phyloP scores from a whole-genome alignment of 2,797 vertebrate species.

The Hippopotamyrus pictus region DNA sequence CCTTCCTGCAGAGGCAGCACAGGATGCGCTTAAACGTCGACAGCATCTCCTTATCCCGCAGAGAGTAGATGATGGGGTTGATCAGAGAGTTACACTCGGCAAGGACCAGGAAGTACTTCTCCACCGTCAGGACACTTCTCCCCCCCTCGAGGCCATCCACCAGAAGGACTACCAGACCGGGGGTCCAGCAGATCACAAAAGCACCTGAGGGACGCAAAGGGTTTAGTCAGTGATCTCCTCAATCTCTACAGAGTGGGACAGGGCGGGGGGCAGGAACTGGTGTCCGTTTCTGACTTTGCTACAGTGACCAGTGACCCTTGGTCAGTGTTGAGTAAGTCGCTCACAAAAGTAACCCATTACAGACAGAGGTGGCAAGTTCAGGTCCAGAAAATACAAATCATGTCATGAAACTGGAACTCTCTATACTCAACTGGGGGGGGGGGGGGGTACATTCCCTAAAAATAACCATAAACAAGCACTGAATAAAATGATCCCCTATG shows the following conservation, averaged over 20 bases:
- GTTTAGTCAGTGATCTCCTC: not conserved
- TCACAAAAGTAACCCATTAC: not conserved
- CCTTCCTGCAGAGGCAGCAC: slow-evolving; percentile 56
- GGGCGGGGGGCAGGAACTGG: not conserved
- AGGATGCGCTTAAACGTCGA: slow-evolving; percentile 77
- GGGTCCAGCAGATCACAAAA: slow-evolving; percentile 94
- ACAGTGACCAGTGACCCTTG: not conserved
- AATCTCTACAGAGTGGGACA: not conserved
- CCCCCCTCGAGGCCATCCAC: slow-evolving; percentile 69
- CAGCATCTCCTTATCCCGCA: slow-evolving; percentile 81
- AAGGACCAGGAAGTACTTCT: slow-evolving; percentile 83
- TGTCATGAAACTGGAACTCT: not conserved
- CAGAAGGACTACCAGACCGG: slow-evolving; percentile 76
- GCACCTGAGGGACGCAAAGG: slow-evolving; percentile 60
- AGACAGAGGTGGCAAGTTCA: not conserved
- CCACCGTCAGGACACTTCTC: slow-evolving; percentile 67
- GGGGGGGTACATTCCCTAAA: not conserved
- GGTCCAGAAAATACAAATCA: too few species aligned
- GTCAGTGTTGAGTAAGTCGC: not conserved
- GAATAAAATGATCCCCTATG: not conserved
- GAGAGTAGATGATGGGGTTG: slow-evolving; percentile 83
- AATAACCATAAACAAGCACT: not conserved
- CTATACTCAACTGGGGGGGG: not conserved
- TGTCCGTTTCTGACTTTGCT: not conserved
- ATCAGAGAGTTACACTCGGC: slow-evolving; percentile 86